Evolutionary conservation across 2,113 vertebrate genomes (phyloP).

Genomic region (Chinchilla lanigera): DNA sequence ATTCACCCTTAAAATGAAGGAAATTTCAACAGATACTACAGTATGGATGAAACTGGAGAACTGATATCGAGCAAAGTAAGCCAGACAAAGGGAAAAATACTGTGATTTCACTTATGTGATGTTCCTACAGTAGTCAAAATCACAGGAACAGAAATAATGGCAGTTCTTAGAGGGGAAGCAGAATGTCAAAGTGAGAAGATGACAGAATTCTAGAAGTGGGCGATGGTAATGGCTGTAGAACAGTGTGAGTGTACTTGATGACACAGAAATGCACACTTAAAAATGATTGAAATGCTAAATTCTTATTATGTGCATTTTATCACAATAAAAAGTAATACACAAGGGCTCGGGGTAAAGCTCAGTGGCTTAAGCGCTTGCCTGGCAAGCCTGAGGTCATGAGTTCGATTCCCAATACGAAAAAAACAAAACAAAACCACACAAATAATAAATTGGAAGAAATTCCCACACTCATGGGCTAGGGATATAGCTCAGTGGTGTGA

Average conservation of each 20-base stretch:
- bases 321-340: background rate
- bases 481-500: too few relatives aligned
- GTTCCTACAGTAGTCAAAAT: background rate
- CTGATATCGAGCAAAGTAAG: background rate
- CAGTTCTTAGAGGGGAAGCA: too few relatives aligned
- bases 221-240: background rate
- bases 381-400: too few relatives aligned
- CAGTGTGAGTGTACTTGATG: background rate
- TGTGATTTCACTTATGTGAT: background rate
- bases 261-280: background rate
- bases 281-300: background rate
- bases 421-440: background rate
- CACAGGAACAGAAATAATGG: background rate
- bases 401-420: too few relatives aligned
- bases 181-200: background rate
- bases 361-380: too few relatives aligned
- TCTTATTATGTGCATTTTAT: background rate
- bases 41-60: background rate
- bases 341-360: too few relatives aligned
- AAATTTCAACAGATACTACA: background rate
- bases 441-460: background rate
- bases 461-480: background rate
- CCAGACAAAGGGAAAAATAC: background rate
- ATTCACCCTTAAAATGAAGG: background rate
- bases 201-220: background rate